These are phyloP conservation scores for Cynopterus brachyotis DNA, from an alignment of 2,113 vertebrate species.

Conservation along the genomic window DNA sequence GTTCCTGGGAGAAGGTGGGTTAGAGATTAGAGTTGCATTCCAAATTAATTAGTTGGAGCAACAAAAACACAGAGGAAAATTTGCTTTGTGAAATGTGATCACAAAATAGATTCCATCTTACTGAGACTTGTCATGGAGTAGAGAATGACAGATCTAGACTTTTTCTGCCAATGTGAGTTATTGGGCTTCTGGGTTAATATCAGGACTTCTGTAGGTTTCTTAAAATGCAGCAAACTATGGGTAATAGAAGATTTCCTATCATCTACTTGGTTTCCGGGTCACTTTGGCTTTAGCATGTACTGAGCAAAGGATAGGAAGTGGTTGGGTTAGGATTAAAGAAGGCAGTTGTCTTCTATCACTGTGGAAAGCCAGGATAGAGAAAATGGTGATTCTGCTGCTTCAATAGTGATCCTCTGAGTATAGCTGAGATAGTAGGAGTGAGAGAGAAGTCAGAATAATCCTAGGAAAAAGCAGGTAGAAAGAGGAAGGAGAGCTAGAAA, in stretches of 20 bases:
- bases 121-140: background rate
- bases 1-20: background rate
- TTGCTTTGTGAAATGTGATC: background rate
- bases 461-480: background rate
- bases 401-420: background rate
- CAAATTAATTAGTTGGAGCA: conserved; percentile 23
- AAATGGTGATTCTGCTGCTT: background rate
- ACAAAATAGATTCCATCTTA: background rate
- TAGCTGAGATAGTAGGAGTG: background rate
- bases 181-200: background rate
- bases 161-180: background rate
- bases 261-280: background rate
- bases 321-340: background rate
- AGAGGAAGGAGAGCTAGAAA: background rate
- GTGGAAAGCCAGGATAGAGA: background rate
- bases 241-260: background rate
- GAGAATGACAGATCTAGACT: background rate
- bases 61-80: background rate
- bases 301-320: background rate
- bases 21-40: background rate
- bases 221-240: background rate
- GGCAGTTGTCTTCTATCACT: background rate
- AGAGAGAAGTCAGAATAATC: background rate
- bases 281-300: background rate
- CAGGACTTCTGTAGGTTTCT: background rate